Evolutionary conservation across 2,888 invertebrate species (phyloP).

Genomic region (Chesias legatella): DNA sequence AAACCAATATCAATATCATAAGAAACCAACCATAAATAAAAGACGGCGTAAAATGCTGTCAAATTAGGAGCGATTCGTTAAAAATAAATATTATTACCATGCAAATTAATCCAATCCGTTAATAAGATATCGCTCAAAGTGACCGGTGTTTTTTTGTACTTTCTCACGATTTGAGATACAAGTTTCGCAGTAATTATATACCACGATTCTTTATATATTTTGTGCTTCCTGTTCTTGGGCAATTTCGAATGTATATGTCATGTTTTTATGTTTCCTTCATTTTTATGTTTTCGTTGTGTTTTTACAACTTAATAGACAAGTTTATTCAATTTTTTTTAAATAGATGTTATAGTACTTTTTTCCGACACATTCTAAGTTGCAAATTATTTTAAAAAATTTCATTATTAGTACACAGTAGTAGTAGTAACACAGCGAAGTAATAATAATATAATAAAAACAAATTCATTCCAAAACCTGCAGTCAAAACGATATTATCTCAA

Average conservation of each 20-base stretch:
- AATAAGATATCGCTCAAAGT: slow-evolving; percentile 10
- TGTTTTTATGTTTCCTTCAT: slow-evolving; percentile 12
- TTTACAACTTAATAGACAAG: background rate
- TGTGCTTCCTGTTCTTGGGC: slow-evolving; percentile 19
- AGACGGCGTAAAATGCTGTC: slow-evolving; percentile 23
- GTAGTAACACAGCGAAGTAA: too few species aligned
- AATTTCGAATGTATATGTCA: slow-evolving; percentile 8
- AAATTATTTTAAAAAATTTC: too few species aligned
- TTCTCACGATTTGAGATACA: slow-evolving; percentile 21
- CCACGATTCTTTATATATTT: slow-evolving; percentile 9
- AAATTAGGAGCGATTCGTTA: slow-evolving; percentile 31
- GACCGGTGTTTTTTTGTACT: slow-evolving; percentile 15
- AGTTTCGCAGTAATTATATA: slow-evolving; percentile 24
- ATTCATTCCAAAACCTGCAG: background rate
- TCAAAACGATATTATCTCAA: slow-evolving; percentile 12
- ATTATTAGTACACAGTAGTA: too few species aligned
- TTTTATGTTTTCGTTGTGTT: slow-evolving; percentile 9
- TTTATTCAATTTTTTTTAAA: background rate
- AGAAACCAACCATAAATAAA: slow-evolving; percentile 20
- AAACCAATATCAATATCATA: slow-evolving; percentile 13
- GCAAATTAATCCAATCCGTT: slow-evolving; percentile 19
- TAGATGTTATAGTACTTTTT: background rate
- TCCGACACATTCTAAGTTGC: too few species aligned
- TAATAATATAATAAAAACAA: too few species aligned
- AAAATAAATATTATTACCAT: slow-evolving; percentile 26